These are phyloP conservation scores for Doryteuthis pealeii DNA, from an alignment of 1,140 invertebrate species.

Conservation along the genomic window DNA sequence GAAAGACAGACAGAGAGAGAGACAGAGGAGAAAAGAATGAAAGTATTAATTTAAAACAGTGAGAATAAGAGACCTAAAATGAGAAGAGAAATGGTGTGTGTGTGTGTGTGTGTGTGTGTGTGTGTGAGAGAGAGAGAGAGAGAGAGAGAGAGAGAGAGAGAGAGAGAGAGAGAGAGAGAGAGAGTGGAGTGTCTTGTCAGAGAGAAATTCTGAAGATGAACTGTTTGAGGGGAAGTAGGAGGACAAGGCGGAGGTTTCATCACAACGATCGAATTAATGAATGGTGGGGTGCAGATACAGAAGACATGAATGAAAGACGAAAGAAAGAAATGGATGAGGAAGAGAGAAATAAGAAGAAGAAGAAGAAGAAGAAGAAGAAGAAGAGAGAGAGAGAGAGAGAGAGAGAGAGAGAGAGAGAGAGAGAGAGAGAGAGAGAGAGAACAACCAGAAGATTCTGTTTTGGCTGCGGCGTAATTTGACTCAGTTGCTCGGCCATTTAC, in stretches of 20 bases:
- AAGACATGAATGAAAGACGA: too few relatives aligned
- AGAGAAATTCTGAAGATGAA: too few relatives aligned
- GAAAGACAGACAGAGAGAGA: too few relatives aligned
- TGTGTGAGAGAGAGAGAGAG: too few relatives aligned
- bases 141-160: neutral
- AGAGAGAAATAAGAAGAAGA: neutral
- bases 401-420: neutral
- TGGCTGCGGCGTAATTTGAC: neutral
- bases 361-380: neutral
- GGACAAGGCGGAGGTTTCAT: too few relatives aligned
- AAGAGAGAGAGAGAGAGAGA: neutral
- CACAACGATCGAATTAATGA: too few relatives aligned
- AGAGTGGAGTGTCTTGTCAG: too few relatives aligned
- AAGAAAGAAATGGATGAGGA: neutral
- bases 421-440: neutral
- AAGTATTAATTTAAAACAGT: neutral
- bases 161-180: neutral
- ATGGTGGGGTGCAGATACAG: too few relatives aligned
- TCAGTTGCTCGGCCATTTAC: too few relatives aligned
- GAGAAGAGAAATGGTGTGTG: too few relatives aligned
- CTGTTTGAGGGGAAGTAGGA: too few relatives aligned
- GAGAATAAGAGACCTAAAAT: neutral
- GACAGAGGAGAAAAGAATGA: neutral
- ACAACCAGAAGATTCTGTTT: neutral
- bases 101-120: slow-evolving; percentile 16